Conservation (phyloP, 2,113 vertebrate species). For the Aramus guarauna region DNA sequence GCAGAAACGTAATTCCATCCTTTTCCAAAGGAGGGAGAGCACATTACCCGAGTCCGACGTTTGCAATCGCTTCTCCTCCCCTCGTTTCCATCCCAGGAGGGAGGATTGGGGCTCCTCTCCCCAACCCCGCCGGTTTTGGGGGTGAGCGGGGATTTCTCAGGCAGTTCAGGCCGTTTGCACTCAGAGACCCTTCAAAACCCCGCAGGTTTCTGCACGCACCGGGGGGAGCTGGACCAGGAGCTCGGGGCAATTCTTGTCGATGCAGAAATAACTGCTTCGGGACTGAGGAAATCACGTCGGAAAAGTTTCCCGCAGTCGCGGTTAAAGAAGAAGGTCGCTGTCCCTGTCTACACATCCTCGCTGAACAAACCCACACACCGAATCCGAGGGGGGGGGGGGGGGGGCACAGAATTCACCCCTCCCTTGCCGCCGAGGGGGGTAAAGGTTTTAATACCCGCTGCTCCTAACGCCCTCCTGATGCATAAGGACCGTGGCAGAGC, state of each 20-base stretch:
- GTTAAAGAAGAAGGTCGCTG: neutral
- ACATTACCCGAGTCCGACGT: neutral
- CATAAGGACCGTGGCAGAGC: neutral
- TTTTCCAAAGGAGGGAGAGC: neutral
- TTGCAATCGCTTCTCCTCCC: neutral
- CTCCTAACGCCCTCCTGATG: neutral
- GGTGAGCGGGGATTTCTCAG: neutral
- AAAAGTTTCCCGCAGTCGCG: no score
- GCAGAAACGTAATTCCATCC: neutral
- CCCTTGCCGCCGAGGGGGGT: neutral
- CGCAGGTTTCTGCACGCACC: neutral
- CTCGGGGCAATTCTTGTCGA: neutral
- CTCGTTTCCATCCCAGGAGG: fast-evolving
- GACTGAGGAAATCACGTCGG: neutral
- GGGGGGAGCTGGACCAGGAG: neutral
- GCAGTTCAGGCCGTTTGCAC: neutral
- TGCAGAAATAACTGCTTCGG: neutral
- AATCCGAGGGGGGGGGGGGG: fast-evolving
- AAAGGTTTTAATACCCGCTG: neutral
- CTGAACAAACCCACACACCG: neutral
- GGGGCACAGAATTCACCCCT: neutral
- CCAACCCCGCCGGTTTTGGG: neutral
- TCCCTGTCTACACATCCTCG: fast-evolving
- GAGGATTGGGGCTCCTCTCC: neutral
- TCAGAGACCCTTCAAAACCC: neutral